These are phyloP conservation scores for Zosterops borbonicus DNA, from an alignment of 2,113 vertebrate genomes.

Conservation along the genomic window DNA sequence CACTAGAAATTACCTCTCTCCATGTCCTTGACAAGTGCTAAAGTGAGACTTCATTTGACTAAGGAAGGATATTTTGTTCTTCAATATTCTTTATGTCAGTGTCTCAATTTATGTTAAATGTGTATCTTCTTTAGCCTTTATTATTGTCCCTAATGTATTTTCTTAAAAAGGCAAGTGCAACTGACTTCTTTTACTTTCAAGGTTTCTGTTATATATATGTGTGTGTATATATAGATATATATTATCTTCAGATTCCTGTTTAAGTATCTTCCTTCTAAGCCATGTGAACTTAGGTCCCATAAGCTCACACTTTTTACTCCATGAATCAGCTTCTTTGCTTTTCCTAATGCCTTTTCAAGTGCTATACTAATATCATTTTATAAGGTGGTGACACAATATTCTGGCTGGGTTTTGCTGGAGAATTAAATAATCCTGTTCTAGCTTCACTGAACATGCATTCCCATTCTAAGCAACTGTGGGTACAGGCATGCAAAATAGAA, in stretches of 20 bases:
- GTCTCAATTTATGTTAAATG: neutral
- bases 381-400: constrained; percentile 57
- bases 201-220: neutral
- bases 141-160: neutral
- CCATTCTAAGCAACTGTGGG: neutral
- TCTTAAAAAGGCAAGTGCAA: neutral
- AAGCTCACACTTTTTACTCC: constrained; percentile 40
- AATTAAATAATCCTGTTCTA: constrained; percentile 48
- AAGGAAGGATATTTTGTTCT: neutral
- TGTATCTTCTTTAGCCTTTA: neutral
- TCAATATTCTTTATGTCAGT: neutral
- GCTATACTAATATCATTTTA: constrained; percentile 61
- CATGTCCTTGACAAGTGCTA: neutral
- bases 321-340: constrained; percentile 13
- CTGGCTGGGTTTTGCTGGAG: constrained; percentile 27
- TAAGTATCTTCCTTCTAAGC: constrained; percentile 16
- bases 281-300: constrained; percentile 15
- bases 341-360: constrained; percentile 61
- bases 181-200: neutral
- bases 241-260: constrained; percentile 4
- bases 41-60: neutral
- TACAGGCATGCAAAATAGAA: neutral
- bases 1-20: neutral
- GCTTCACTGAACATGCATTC: constrained; percentile 17
- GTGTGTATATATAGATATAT: neutral